Evolutionary conservation across 2,888 invertebrate species (phyloP), one percentile per base, ranked within the genome.

Genomic region (Pachymerium ferrugineum): DNA sequence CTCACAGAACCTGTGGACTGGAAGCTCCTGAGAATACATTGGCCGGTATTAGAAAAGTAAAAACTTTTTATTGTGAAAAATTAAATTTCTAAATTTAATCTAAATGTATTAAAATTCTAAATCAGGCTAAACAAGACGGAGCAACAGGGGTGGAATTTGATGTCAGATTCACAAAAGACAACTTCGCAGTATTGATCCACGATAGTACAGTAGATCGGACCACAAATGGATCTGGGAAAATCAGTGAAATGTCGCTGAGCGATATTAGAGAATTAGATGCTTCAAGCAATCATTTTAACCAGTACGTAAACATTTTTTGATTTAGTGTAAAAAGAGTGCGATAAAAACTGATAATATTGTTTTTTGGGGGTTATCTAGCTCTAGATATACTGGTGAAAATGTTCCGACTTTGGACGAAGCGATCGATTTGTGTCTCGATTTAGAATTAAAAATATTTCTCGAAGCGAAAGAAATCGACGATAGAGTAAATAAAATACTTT

Each of bases 21-120:
- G 91, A 92, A 83, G 91, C 89, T 3, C 92, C 92, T 0, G 92
- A 92, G 83, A 92, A 92, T 81, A 91, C 89, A 76, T 80, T 92
- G 76, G 86, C 86, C 73, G 91, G 92, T 0, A 88, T 92, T 78
- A 86, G 87, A 83, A 85, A 88, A 77, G 80, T 80, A 54, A 25
- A 35, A 19, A n/a, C 33, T 33, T 14, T 19, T 19, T 47, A 22
- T 47, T 19, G 19, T 54, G 5, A 3, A 38, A 25, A 1, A 12
- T 54, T 54, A 12, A 35, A 35, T 35, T 25, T 68, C 19, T 28
- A 31, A 69, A 4, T 69, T 69, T 69, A 2, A 19, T 6, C 19
- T 31, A 19, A 29, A 5, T 22, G 19, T 69, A 19, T 29, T 31
- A 69, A 62, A 62, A 14, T 62, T 62, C 6, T 69, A 25, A 84